These are phyloP conservation scores for Montipora capitata DNA, from an alignment of 92 coral and sea anemone genomes.

Conservation along the genomic window DNA sequence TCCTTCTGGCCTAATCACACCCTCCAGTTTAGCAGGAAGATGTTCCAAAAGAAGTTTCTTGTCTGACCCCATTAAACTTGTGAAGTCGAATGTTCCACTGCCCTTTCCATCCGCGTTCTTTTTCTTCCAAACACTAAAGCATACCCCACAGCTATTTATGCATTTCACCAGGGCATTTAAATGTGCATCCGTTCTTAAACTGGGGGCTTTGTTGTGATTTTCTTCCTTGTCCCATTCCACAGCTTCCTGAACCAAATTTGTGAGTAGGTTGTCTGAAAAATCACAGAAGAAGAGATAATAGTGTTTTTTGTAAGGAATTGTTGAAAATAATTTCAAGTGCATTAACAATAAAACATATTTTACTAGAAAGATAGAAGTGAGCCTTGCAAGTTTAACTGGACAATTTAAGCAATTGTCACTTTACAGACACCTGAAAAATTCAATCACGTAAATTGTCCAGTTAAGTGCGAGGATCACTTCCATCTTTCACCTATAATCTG, in stretches of 20 bases:
- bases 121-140: slow-evolving; percentile 69
- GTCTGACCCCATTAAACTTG: slow-evolving; percentile 82
- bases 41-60: slow-evolving; percentile 66
- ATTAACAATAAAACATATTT: not conserved
- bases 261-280: slow-evolving; percentile 68
- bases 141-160: slow-evolving; percentile 60
- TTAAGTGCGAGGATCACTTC: too few species aligned
- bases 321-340: not conserved
- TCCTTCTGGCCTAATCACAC: slow-evolving; percentile 31
- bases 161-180: slow-evolving; percentile 22
- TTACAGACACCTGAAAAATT: too few species aligned
- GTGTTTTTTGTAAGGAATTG: not conserved
- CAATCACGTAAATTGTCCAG: too few species aligned
- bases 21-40: slow-evolving; percentile 56
- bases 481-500: too few species aligned
- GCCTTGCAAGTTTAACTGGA: too few species aligned
- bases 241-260: slow-evolving; percentile 66
- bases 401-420: too few species aligned
- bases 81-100: slow-evolving; percentile 73
- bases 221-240: slow-evolving; percentile 55
- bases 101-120: slow-evolving; percentile 75
- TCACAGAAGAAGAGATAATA: not conserved
- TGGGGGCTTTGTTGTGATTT: slow-evolving; percentile 61
- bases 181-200: slow-evolving; percentile 49
- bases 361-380: slow-evolving; percentile 2